These are phyloP conservation scores for Drosophila yakuba DNA, from an alignment of 1,140 invertebrate genomes.

Conservation along the genomic window DNA sequence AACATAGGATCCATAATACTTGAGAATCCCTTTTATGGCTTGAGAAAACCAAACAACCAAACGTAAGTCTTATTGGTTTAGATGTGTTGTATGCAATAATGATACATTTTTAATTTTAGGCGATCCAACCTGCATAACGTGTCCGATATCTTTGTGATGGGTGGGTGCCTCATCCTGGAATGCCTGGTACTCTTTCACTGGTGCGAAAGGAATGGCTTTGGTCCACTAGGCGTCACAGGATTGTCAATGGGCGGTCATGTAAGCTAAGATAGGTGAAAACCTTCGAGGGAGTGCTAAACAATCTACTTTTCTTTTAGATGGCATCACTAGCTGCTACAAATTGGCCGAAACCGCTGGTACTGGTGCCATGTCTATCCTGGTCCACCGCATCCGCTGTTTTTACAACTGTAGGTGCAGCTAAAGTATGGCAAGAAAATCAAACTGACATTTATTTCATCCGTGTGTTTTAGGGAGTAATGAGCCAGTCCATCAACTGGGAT, in stretches of 20 bases:
- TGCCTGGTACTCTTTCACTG: slow-evolving; percentile 96
- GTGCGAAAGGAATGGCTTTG: slow-evolving; percentile 94
- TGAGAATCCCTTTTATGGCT: slow-evolving; percentile 99
- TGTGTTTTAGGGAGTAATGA: slow-evolving; percentile 94
- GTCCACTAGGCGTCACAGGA: slow-evolving; percentile 97
- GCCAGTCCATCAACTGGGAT: slow-evolving; percentile 97
- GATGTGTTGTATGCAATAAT: background rate
- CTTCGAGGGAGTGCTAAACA: background rate
- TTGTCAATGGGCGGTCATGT: slow-evolving; percentile 99
- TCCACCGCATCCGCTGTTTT: slow-evolving; percentile 98
- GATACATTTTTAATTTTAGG: slow-evolving; percentile 84
- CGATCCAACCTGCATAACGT: slow-evolving; percentile 97
- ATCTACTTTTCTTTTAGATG: slow-evolving; percentile 89
- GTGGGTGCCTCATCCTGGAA: slow-evolving; percentile 97
- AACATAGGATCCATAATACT: slow-evolving; percentile 97
- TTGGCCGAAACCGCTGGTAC: slow-evolving; percentile 95
- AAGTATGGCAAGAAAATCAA: background rate
- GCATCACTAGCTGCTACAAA: slow-evolving; percentile 97
- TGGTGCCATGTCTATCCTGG: slow-evolving; percentile 98
- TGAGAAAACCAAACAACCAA: slow-evolving; percentile 96
- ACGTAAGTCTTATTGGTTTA: slow-evolving; percentile 87
- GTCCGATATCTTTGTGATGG: slow-evolving; percentile 99
- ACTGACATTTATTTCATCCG: background rate
- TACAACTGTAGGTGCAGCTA: slow-evolving; percentile 89
- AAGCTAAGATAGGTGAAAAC: slow-evolving; percentile 81